Evolutionary conservation across 2,888 invertebrate species (phyloP).

Genomic region (Trichogramma evanescens): DNA sequence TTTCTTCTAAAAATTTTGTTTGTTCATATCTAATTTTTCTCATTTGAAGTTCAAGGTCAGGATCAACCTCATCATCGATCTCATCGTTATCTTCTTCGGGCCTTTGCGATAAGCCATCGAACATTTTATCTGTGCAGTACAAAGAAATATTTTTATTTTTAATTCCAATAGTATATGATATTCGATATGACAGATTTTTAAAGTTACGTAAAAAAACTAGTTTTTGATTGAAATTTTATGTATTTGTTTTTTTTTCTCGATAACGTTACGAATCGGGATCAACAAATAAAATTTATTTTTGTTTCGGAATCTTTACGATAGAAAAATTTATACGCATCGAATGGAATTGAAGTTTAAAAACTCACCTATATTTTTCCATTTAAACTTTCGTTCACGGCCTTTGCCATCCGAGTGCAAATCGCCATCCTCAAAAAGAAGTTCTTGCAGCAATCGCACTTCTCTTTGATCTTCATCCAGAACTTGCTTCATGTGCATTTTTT

Average conservation of each 20-base stretch:
- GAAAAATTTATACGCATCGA: neutral
- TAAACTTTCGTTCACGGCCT: conserved; percentile 72
- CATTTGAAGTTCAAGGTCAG: conserved; percentile 70
- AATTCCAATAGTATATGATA: neutral
- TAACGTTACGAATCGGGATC: neutral
- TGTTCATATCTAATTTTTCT: conserved; percentile 72
- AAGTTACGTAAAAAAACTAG: conserved; percentile 1
- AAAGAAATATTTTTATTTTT: neutral
- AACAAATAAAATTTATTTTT: neutral
- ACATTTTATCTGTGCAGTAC: conserved; percentile 37
- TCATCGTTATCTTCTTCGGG: conserved; percentile 37
- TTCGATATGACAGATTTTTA: neutral
- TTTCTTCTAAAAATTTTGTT: conserved; percentile 65
- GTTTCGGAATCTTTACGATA: neutral
- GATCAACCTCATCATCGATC: conserved; percentile 53
- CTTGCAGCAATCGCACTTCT: conserved; percentile 76
- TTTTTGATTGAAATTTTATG: neutral
- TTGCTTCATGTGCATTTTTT: conserved; percentile 79
- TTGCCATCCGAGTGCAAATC: conserved; percentile 72
- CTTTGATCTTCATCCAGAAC: conserved; percentile 82
- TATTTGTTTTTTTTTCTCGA: neutral
- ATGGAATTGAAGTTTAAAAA: neutral
- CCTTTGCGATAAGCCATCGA: conserved; percentile 39
- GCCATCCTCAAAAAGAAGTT: conserved; percentile 82
- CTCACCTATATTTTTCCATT: conserved; percentile 74